Percentiles rank a stretch among this genome's conserved stretches.
These are phyloP conservation scores for Brachionus sp. DNA, from an alignment of 1,140 invertebrate species.

Conservation along the genomic window DNA sequence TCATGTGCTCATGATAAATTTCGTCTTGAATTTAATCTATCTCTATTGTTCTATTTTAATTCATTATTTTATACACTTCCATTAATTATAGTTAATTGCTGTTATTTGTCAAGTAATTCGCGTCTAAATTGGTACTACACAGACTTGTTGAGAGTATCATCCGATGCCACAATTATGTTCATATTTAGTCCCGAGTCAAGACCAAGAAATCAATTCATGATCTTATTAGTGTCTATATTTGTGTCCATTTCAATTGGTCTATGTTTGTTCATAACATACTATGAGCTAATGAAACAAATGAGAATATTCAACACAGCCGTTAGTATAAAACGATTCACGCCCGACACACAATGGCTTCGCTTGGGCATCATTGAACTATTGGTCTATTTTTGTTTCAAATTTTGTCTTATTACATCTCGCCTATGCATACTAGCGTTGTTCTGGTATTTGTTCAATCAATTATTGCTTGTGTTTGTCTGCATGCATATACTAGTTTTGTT, in stretches of 20 bases:
- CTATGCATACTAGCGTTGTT: neutral
- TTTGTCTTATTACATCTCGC: conserved; percentile 41
- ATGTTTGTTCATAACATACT: conserved; percentile 30
- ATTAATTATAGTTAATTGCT: conserved; percentile 9
- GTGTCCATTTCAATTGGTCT: conserved; percentile 38
- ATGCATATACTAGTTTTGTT: neutral
- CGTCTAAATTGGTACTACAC: conserved; percentile 26
- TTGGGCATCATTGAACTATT: neutral
- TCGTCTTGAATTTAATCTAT: conserved; percentile 20
- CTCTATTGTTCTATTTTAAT: conserved; percentile 25
- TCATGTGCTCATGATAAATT: neutral
- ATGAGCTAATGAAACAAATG: conserved; percentile 33
- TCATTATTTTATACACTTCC: conserved; percentile 28
- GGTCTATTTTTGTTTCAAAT: conserved; percentile 39
- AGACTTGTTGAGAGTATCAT: neutral
- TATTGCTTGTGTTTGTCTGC: neutral
- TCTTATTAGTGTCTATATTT: conserved; percentile 20
- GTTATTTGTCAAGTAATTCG: conserved; percentile 16
- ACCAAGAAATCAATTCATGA: neutral
- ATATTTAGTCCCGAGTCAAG: neutral
- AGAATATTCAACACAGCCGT: neutral
- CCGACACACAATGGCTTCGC: neutral
- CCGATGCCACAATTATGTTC: neutral
- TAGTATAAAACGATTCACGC: neutral
- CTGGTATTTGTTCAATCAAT: conserved; percentile 35